Evolutionary conservation across 2,888 invertebrate species (phyloP), one percentile per base, ranked within the genome.

Genomic region (Linyphia triangularis): DNA sequence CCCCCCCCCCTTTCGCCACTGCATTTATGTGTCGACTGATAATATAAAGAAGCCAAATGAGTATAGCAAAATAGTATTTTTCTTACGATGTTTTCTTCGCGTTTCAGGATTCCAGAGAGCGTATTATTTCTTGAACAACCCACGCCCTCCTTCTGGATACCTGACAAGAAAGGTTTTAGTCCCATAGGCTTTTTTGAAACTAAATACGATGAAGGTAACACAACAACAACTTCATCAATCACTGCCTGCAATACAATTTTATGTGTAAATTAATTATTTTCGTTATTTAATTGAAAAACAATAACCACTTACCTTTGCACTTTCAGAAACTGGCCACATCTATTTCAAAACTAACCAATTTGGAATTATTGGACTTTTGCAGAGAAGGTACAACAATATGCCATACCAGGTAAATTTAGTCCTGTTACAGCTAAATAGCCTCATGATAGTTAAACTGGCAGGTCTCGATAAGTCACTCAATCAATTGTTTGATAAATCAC

Each of bases 71-170:
- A n/a, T n/a, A n/a, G n/a, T n/a, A n/a, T n/a, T n/a, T n/a, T n/a
- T n/a, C n/a, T n/a, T n/a, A n/a, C n/a, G n/a, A n/a, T n/a, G n/a
- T n/a, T n/a, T n/a, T n/a, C n/a, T n/a, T n/a, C n/a, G n/a, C n/a
- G n/a, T 73, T 70, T 6, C 33, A 89, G 89, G 40, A 51, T 89
- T 63, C 85, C 89, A 22, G 51, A 75, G 1, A 59, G 85, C 24
- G 82, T 85, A 1, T 40, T 89, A 28, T 89, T 81, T 82, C 63
- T 89, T n/a, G 89, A 89, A 33, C 89, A 89, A 69, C 89, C 89
- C 10, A 59, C 61, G 7, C 89, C 89, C 30, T 85, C 85, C 7
- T 89, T 75, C 40, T 89, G 89, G 89, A 61, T 84, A 51, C 67
- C 79, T 16, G 19, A 67, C n/a, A 82, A 67, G 6, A 89, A 82